Conservation (phyloP, 1,140 invertebrate species). For the Megalopta genalis region DNA sequence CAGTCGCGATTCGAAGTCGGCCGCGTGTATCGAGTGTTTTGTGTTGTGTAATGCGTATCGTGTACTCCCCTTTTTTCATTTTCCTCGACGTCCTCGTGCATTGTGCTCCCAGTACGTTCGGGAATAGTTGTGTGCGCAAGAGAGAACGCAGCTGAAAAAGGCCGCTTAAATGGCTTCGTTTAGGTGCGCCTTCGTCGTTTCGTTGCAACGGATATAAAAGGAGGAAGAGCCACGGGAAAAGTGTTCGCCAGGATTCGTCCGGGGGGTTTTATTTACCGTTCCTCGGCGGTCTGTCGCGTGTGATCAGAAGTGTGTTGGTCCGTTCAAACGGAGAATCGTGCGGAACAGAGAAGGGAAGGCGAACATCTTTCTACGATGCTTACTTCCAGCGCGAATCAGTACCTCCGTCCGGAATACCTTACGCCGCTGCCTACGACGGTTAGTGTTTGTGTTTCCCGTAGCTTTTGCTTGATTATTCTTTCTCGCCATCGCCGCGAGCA, state of each 20-base stretch:
- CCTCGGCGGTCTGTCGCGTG: conserved; percentile 34
- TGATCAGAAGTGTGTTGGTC: conserved; percentile 44
- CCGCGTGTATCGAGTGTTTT: conserved; percentile 40
- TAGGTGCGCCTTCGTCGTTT: conserved; percentile 20
- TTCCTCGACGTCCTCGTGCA: background rate
- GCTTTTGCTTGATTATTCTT: background rate
- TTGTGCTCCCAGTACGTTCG: background rate
- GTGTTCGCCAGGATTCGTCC: conserved; percentile 30
- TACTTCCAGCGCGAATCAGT: conserved; percentile 91
- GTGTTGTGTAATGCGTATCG: background rate
- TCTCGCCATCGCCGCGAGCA: background rate
- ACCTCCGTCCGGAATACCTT: conserved; percentile 94
- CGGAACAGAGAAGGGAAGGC: conserved; percentile 12
- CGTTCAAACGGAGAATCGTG: conserved; percentile 21
- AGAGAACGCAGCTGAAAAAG: conserved; percentile 2
- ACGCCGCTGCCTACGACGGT: conserved; percentile 93
- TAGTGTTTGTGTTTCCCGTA: conserved; percentile 77
- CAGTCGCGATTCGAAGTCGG: conserved; percentile 70
- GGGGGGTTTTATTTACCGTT: conserved; percentile 7
- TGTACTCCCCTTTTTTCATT: conserved; percentile 3
- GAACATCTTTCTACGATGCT: conserved; percentile 83
- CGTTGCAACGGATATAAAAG: conserved; percentile 37
- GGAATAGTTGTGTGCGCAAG: background rate
- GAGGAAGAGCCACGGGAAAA: conserved; percentile 1
- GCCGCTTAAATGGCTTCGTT: conserved; percentile 45